Base-by-base conservation (phyloP, 2,888 invertebrate genomes). In the Masnerella sp. region DNA sequence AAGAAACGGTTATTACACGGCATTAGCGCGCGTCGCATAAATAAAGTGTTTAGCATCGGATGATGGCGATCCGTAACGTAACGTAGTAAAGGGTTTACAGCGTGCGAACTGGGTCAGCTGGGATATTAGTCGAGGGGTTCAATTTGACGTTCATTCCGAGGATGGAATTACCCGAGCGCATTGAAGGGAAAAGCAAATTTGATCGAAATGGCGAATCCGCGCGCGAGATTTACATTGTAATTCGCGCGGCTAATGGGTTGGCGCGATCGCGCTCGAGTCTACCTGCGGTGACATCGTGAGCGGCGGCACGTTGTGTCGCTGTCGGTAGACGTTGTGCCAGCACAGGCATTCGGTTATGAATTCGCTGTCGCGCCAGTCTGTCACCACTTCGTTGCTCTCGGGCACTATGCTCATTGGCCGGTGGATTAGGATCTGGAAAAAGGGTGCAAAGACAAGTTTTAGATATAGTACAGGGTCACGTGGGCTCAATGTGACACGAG, bases 251-350 rank as follows among this genome's bases (percentile, higher is more conserved):
- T 49, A 34, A 56, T 56, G 34, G 14, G 5, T 43, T 36, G 11
- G 7, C 15, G 7, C 43, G 14, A 43, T 11, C 42, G 12, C 17
- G 11, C 9, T 25, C n/a, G 38, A 1, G 7, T 78, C 84, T 89
- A 94, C 94, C 91, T 94, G 92, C 1, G 93, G 91, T 25, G 93
- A 93, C 91, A 95, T 92, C 45, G 91, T 91, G 47, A 95, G 90
- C 15, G 93, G 92, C 0, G 93, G 92, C 0, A 93, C 92, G 49
- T 91, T 91, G 83, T 95, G 95, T 72, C 94, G 88, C 87, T 93
- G 93, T 30, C 95, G 89, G 88, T 94, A 94, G 47, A 94, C 93
- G 85, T 95, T 95, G 88, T 95, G 94, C 94, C 94, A 94, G 86
- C 93, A 93, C 17, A 95, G 89, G 82, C 93, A 93, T 85, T 94